Base-by-base conservation (phyloP, 2,113 vertebrate genomes). In the Petroica traversi region DNA sequence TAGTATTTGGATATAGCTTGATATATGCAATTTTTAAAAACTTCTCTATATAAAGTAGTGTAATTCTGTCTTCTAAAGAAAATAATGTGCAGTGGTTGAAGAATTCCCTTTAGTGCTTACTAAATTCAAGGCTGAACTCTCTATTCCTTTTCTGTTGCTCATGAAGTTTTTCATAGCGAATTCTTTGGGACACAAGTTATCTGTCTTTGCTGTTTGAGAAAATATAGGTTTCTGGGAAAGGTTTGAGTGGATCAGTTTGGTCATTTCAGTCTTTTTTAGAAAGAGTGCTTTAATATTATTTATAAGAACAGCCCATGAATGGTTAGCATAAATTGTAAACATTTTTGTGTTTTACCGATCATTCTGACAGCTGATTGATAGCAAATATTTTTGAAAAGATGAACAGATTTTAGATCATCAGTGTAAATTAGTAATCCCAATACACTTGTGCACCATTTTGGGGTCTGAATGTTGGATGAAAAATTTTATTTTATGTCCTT, bases 401-500 rank as follows among this genome's bases (percentile, higher is more conserved):
- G 75, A 62, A 29, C 28, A 59, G 55, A 67, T 88, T 82, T 23
- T 84, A 36, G 66, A 48, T 72, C 26, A 54, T 72, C 48, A 38
- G 24, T 68, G 33, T 69, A 67, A 88, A 79, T 89, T 75, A 87
- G 23, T 77, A 91, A 61, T 46, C n/a, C 26, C 10, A 66, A 38
- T 61, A 63, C 8, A 19, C 16, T 80, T 68, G 17, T 17, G 22
- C 43, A 62, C 38, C 24, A 54, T 16, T 61, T 40, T 48, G 43
- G 61, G 45, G 8, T 69, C 51, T 66, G 49, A 78, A 63, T 67
- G 10, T 49, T 84, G 57, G 55, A 75, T 31, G 33, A 46, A 24
- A 88, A 89, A 82, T 91, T 58, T 36, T 67, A 23, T 91, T 89
- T 89, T 85, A 41, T 52, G 14, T 89, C 45, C 51, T 95, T 93